phyloP scores from a whole-genome alignment of 2,888 invertebrate genomes.

The Caenorhabditis sinica region DNA sequence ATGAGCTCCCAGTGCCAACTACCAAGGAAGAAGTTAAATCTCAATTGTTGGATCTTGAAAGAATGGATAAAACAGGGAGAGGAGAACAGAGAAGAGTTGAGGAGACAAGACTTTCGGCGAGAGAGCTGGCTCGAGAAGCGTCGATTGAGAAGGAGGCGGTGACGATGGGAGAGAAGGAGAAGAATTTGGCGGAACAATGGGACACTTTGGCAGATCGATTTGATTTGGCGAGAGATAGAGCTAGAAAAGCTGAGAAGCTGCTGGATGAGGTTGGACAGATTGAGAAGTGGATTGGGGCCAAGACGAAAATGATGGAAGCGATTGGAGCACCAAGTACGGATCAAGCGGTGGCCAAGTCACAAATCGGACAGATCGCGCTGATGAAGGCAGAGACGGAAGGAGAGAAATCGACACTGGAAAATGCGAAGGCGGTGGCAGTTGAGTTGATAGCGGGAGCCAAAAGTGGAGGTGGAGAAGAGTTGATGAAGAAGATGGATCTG shows the following conservation, averaged over 20 bases:
- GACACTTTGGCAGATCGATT: slow-evolving; percentile 67
- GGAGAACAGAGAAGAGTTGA: slow-evolving; percentile 68
- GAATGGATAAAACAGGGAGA: slow-evolving; percentile 67
- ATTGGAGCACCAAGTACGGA: slow-evolving; percentile 97
- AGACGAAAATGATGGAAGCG: slow-evolving; percentile 96
- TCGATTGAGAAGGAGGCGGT: slow-evolving; percentile 63
- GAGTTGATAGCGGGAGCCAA: slow-evolving; percentile 86
- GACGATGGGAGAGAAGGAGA: slow-evolving; percentile 61
- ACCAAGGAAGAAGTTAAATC: slow-evolving; percentile 65
- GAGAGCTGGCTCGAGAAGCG: slow-evolving; percentile 66
- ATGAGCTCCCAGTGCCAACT: slow-evolving; percentile 35
- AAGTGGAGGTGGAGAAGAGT: slow-evolving; percentile 55
- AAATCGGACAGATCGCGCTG: slow-evolving; percentile 68
- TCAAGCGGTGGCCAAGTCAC: slow-evolving; percentile 88
- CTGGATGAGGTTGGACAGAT: slow-evolving; percentile 92
- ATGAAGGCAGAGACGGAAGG: slow-evolving; percentile 95
- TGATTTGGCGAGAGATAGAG: slow-evolving; percentile 78
- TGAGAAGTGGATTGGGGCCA: slow-evolving; percentile 92
- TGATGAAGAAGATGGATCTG: slow-evolving; percentile 86
- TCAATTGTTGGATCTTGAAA: slow-evolving; percentile 57
- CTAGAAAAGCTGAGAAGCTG: slow-evolving; percentile 94
- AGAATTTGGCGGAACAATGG: slow-evolving; percentile 73
- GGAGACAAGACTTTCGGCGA: slow-evolving; percentile 61
- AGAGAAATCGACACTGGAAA: slow-evolving; percentile 93
- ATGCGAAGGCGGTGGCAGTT: slow-evolving; percentile 90